Conservation (phyloP, 2,113 vertebrate genomes). For the Dolichotis patagonum region DNA sequence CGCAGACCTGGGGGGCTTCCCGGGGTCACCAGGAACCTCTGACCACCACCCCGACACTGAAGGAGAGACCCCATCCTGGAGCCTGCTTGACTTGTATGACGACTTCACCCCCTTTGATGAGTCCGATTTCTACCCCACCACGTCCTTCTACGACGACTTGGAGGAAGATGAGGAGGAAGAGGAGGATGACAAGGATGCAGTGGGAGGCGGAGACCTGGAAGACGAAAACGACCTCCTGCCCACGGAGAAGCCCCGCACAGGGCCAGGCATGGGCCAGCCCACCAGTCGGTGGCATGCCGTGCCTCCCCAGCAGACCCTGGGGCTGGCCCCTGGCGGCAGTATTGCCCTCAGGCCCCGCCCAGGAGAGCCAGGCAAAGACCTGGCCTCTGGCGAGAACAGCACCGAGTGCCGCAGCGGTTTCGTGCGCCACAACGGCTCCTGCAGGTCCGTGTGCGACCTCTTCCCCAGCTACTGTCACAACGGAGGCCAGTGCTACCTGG, state of each 20-base stretch:
- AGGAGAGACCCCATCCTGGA: conserved; percentile 91
- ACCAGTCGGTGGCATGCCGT: conserved; percentile 69
- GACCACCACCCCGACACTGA: conserved; percentile 60
- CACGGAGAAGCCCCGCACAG: conserved; percentile 76
- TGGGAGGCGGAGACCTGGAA: conserved; percentile 77
- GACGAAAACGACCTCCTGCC: conserved; percentile 77
- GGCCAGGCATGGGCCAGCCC: conserved; percentile 72
- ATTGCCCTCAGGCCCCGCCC: conserved; percentile 70
- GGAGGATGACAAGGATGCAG: conserved; percentile 75
- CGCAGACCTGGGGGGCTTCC: conserved; percentile 83
- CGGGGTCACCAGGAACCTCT: conserved; percentile 83
- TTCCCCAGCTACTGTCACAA: conserved; percentile 96
- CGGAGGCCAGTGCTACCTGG: conserved; percentile 95
- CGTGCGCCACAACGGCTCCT: conserved; percentile 91
- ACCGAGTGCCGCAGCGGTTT: conserved; percentile 91
- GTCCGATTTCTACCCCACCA: conserved; percentile 90
- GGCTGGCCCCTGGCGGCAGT: conserved; percentile 58
- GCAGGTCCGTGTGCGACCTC: conserved; percentile 93
- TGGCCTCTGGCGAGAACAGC: conserved; percentile 78
- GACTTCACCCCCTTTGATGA: conserved; percentile 94
- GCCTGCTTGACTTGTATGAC: conserved; percentile 91
- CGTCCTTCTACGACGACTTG: conserved; percentile 89
- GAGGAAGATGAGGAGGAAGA: conserved; percentile 86
- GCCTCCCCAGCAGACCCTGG: conserved; percentile 75
- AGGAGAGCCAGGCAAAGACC: conserved; percentile 68